Conservation (phyloP, 2,113 vertebrate genomes). For the Nothocercus julius region DNA sequence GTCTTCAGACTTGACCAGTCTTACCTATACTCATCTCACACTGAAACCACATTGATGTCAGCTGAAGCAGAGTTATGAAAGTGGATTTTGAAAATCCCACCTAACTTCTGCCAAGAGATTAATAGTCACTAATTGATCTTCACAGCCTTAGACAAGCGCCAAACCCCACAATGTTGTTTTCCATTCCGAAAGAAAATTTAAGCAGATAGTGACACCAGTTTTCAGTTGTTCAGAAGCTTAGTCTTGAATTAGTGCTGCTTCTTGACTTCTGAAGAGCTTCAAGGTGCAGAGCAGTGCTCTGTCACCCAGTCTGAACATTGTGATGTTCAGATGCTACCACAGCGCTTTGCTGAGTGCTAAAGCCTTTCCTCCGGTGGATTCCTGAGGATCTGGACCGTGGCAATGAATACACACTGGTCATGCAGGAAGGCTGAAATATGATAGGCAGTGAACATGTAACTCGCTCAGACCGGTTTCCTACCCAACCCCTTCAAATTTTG, state of each 20-base stretch:
- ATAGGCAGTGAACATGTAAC: neutral
- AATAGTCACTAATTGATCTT: neutral
- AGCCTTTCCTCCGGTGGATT: neutral
- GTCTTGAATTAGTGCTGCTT: neutral
- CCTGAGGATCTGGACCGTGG: neutral
- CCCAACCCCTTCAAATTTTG: neutral
- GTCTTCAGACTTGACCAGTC: neutral
- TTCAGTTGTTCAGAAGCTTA: neutral
- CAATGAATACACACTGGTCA: accelerated
- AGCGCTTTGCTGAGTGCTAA: neutral
- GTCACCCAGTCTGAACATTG: neutral
- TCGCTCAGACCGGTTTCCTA: neutral
- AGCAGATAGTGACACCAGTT: neutral
- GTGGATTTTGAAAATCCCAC: neutral
- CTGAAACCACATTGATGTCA: neutral
- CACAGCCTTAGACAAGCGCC: neutral
- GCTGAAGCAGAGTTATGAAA: neutral
- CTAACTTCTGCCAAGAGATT: neutral
- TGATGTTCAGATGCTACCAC: accelerated
- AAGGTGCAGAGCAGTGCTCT: neutral
- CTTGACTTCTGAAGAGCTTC: accelerated
- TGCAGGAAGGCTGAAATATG: neutral
- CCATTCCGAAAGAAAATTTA: neutral
- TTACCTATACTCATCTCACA: neutral
- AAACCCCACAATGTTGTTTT: neutral